Percentiles rank a stretch among this genome's conserved stretches.
These are phyloP conservation scores for Todiramphus chloris DNA, from an alignment of 2,113 vertebrate genomes.

Conservation along the genomic window DNA sequence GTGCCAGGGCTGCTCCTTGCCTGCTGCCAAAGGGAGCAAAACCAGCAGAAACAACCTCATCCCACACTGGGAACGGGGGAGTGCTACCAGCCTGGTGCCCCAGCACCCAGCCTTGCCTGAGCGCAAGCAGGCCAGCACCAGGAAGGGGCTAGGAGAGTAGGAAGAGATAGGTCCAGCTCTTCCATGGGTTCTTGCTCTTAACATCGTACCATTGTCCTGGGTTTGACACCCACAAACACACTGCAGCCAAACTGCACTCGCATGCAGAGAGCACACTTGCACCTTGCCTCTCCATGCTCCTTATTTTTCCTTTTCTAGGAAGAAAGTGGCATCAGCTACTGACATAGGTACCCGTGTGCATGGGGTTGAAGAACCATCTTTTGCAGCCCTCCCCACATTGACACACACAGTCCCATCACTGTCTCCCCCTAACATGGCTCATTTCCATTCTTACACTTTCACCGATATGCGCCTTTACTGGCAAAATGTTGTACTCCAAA, in stretches of 20 bases:
- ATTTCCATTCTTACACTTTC: neutral
- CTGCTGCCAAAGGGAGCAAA: neutral
- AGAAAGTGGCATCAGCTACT: neutral
- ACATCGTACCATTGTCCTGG: neutral
- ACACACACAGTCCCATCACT: neutral
- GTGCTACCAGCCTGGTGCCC: neutral
- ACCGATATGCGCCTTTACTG: neutral
- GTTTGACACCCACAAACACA: too few species aligned
- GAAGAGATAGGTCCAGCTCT: neutral
- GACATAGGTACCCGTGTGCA: accelerated
- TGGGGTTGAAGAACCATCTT: neutral
- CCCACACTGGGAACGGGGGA: neutral
- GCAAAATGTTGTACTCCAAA: neutral
- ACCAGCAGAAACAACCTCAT: accelerated
- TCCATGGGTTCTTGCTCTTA: neutral
- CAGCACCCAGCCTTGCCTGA: neutral
- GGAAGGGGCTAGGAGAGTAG: accelerated
- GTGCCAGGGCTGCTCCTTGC: neutral
- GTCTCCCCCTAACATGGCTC: neutral
- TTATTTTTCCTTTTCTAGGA: neutral
- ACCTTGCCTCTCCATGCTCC: accelerated
- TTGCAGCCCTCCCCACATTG: neutral
- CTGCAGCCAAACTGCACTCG: too few species aligned
- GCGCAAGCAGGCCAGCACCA: neutral
- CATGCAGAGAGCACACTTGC: too few species aligned